Conservation (phyloP, 1,140 invertebrate species). For the Pemphigus obesinymphae region DNA sequence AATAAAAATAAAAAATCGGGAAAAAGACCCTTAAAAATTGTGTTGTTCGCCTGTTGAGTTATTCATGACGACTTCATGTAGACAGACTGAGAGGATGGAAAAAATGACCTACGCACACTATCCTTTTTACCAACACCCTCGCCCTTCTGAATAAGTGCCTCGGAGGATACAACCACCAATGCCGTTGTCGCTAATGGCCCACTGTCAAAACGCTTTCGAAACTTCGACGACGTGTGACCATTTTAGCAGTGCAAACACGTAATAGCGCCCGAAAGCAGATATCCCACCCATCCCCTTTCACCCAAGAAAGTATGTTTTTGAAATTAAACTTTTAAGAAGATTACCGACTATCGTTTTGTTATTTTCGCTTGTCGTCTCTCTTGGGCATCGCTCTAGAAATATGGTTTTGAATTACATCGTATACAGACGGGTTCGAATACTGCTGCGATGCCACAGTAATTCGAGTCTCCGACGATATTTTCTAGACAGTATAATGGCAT, state of each 20-base stretch:
- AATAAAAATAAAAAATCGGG: neutral
- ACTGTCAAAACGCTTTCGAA: slow-evolving; percentile 34
- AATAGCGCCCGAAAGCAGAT: slow-evolving; percentile 15
- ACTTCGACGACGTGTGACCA: slow-evolving; percentile 33
- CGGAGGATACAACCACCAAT: neutral
- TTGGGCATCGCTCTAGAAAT: neutral
- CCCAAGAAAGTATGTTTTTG: neutral
- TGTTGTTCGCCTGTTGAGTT: slow-evolving; percentile 38
- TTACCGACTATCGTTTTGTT: slow-evolving; percentile 21
- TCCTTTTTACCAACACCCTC: neutral
- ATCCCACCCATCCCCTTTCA: neutral
- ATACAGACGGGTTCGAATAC: neutral
- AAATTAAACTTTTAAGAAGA: slow-evolving; percentile 41
- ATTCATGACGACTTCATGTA: slow-evolving; percentile 24
- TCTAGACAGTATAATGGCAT: no score
- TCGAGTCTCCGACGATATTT: no score
- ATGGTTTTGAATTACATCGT: neutral
- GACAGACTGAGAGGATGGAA: neutral
- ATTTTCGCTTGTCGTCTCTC: neutral
- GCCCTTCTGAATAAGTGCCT: neutral
- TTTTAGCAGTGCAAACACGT: slow-evolving; percentile 38
- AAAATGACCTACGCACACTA: neutral
- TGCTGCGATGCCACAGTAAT: neutral
- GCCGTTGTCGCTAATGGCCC: slow-evolving; percentile 10
- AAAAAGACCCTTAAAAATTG: slow-evolving; percentile 1